Conservation (phyloP, 2,797 vertebrate genomes). For the Sparidentex hasta region DNA sequence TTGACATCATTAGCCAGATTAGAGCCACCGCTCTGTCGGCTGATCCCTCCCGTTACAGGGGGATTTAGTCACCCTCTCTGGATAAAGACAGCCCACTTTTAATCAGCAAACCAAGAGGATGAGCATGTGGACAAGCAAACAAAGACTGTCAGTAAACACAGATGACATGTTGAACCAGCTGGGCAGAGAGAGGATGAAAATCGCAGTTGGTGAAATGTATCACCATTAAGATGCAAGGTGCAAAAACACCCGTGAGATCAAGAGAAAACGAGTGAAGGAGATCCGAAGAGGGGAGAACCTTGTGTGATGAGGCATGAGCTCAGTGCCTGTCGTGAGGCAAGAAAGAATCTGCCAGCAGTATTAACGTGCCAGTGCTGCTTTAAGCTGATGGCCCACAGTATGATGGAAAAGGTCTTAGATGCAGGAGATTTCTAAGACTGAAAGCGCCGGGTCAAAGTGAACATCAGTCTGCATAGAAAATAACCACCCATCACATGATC, state of each 20-base stretch:
- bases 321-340: slow-evolving; percentile 65
- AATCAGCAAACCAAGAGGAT: slow-evolving; percentile 71
- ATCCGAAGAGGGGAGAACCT: slow-evolving; percentile 59
- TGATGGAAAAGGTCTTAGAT: slow-evolving; percentile 64
- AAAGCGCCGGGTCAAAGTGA: slow-evolving; percentile 61
- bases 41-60: slow-evolving; percentile 65
- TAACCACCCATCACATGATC: slow-evolving; percentile 38
- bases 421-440: slow-evolving; percentile 66
- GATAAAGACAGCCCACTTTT: slow-evolving; percentile 72
- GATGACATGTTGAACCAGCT: slow-evolving; percentile 51
- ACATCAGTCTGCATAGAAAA: slow-evolving; percentile 31
- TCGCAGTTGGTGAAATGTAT: slow-evolving; percentile 44
- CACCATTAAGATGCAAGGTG: slow-evolving; percentile 9
- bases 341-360: slow-evolving; percentile 67
- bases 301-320: slow-evolving; percentile 68
- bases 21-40: slow-evolving; percentile 53
- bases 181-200: slow-evolving; percentile 41
- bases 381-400: slow-evolving; percentile 68
- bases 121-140: slow-evolving; percentile 70
- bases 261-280: slow-evolving; percentile 37
- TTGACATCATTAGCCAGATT: slow-evolving; percentile 78
- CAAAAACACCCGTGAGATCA: slow-evolving; percentile 29
- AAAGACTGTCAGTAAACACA: slow-evolving; percentile 67
- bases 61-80: slow-evolving; percentile 70
- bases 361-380: slow-evolving; percentile 69